phyloP scores from a whole-genome alignment of 2,113 vertebrate species.

The Sapajus apella region DNA sequence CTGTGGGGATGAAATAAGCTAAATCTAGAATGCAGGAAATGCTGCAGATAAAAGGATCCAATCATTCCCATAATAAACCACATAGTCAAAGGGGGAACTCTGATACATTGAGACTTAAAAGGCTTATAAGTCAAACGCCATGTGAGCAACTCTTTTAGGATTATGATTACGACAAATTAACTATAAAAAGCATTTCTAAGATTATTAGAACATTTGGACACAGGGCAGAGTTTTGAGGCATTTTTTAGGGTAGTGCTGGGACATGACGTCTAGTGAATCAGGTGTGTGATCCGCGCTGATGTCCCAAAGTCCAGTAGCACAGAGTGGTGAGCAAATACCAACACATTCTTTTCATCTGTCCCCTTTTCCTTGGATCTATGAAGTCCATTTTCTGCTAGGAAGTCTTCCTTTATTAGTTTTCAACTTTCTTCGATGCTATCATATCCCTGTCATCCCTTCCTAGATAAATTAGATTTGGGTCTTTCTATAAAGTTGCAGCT shows the following conservation, averaged over 20 bases:
- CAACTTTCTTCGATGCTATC: neutral
- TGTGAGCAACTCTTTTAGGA: neutral
- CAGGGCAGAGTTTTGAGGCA: neutral
- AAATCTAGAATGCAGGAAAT: neutral
- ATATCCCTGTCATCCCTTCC: neutral
- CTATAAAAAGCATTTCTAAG: neutral
- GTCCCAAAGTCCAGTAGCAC: neutral
- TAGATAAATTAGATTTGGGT: neutral
- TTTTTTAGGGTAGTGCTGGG: neutral
- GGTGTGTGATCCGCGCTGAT: neutral
- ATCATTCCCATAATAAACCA: neutral
- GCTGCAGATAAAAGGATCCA: neutral
- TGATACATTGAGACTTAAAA: neutral
- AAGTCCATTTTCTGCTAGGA: neutral
- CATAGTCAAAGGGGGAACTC: neutral
- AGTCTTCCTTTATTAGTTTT: neutral
- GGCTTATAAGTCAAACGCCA: neutral
- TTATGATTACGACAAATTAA: neutral
- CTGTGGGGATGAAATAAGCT: neutral
- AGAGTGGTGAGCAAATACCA: neutral
- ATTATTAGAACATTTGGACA: neutral
- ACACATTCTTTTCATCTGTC: neutral
- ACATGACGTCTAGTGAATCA: neutral
- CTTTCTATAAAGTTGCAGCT: neutral
- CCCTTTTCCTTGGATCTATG: neutral